Percentiles rank a stretch among this genome's conserved stretches.
Conservation (phyloP, 2,797 vertebrate species). For the Balearica regulorum region DNA sequence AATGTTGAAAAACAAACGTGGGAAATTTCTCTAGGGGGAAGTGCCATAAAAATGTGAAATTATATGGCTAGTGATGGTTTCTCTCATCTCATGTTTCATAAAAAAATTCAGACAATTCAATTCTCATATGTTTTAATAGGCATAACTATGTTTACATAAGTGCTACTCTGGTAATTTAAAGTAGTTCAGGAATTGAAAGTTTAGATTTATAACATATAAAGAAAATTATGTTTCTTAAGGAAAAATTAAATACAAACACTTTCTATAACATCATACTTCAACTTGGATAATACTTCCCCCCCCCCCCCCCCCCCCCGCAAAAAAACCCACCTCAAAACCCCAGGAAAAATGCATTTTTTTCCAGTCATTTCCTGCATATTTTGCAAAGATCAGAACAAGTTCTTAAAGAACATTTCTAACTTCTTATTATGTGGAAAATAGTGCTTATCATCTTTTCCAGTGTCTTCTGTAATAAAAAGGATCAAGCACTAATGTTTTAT, state of each 20-base stretch:
- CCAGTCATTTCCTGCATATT: neutral
- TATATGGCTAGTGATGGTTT: neutral
- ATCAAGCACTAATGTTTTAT: neutral
- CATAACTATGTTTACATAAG: neutral
- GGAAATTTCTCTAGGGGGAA: neutral
- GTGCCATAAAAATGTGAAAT: neutral
- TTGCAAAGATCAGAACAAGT: neutral
- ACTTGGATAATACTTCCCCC: neutral
- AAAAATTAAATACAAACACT: neutral
- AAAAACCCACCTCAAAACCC: neutral
- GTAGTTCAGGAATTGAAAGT: neutral
- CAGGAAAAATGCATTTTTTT: neutral
- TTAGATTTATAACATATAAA: neutral
- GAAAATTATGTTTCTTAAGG: neutral
- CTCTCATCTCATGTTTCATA: neutral
- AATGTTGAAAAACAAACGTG: neutral
- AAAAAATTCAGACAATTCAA: neutral
- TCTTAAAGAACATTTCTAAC: neutral
- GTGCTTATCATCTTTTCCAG: neutral
- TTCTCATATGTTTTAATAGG: neutral
- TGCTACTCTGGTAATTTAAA: neutral
- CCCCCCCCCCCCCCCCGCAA: too few relatives aligned
- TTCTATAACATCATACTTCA: neutral
- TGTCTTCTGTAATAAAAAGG: neutral
- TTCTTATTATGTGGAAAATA: neutral